These are phyloP conservation scores for Catharus ustulatus DNA, from an alignment of 2,797 vertebrate species.

Conservation along the genomic window DNA sequence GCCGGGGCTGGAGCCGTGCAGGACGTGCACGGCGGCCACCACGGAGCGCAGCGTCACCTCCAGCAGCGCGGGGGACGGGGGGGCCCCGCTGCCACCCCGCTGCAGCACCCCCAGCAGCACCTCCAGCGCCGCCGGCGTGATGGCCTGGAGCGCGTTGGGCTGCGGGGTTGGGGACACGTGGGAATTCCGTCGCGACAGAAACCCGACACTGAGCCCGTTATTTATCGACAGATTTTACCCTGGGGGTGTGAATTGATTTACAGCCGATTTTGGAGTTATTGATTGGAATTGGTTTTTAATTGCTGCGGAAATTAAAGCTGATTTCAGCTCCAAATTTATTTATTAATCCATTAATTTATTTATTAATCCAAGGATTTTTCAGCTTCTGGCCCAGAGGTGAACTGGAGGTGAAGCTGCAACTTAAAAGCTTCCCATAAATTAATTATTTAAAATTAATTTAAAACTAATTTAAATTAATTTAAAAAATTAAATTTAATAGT, in stretches of 20 bases:
- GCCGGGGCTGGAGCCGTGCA: constrained; percentile 85
- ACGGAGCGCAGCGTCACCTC: constrained; percentile 79
- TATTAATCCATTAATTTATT: too few species aligned
- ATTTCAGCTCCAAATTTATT: neutral
- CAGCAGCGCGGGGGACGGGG: constrained; percentile 69
- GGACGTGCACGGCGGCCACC: constrained; percentile 86
- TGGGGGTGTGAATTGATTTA: fast-evolving
- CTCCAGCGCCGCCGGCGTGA: constrained; percentile 82
- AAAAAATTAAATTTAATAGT: too few species aligned
- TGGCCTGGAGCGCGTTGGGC: constrained; percentile 87
- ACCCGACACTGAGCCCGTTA: neutral
- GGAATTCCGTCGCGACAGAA: fast-evolving
- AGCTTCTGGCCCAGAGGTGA: neutral
- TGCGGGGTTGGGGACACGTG: constrained; percentile 9
- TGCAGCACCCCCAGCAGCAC: constrained; percentile 86
- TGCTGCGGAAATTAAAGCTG: fast-evolving
- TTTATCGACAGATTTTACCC: fast-evolving
- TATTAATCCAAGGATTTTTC: neutral
- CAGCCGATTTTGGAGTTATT: fast-evolving
- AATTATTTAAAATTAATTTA: neutral
- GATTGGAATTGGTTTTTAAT: neutral
- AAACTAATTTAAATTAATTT: neutral
- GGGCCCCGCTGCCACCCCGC: constrained; percentile 69
- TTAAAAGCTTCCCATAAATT: too few species aligned
- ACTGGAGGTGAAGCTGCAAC: neutral